phyloP scores from a whole-genome alignment of 2,888 invertebrate species.

The Amiota communis region DNA sequence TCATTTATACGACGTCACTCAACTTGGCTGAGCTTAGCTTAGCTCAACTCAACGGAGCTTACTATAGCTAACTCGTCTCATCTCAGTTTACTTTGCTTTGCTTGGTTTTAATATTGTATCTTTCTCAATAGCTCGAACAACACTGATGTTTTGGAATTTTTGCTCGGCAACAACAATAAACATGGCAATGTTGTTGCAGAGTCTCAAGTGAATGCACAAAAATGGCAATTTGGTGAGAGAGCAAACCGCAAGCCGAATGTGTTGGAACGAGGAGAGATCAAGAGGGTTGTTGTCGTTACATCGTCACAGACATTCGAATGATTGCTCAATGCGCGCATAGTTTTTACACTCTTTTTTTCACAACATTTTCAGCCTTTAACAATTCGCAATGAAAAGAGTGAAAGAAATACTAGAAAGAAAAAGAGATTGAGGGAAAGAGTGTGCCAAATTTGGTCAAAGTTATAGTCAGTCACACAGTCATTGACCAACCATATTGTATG shows the following conservation, averaged over 20 bases:
- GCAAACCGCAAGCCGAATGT: neutral
- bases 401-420: too few relatives aligned
- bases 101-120: slow-evolving; percentile 1
- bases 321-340: slow-evolving; percentile 21
- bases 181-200: neutral
- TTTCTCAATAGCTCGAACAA: slow-evolving; percentile 17
- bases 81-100: too few relatives aligned
- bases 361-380: too few relatives aligned
- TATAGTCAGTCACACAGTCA: neutral
- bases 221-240: neutral
- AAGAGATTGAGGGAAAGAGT: too few relatives aligned
- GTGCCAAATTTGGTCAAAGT: neutral
- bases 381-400: too few relatives aligned
- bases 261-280: too few relatives aligned
- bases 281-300: neutral
- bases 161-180: slow-evolving; percentile 27
- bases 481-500: neutral
- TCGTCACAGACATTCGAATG: neutral
- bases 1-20: slow-evolving; percentile 8
- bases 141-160: slow-evolving; percentile 6
- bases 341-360: slow-evolving; percentile 7
- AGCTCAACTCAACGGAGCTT: neutral
- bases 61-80: too few relatives aligned
- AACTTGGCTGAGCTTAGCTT: neutral
- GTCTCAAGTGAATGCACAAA: slow-evolving; percentile 34